Evolutionary conservation across 2,888 invertebrate species (phyloP).

Genomic region (Desoria tigrina): DNA sequence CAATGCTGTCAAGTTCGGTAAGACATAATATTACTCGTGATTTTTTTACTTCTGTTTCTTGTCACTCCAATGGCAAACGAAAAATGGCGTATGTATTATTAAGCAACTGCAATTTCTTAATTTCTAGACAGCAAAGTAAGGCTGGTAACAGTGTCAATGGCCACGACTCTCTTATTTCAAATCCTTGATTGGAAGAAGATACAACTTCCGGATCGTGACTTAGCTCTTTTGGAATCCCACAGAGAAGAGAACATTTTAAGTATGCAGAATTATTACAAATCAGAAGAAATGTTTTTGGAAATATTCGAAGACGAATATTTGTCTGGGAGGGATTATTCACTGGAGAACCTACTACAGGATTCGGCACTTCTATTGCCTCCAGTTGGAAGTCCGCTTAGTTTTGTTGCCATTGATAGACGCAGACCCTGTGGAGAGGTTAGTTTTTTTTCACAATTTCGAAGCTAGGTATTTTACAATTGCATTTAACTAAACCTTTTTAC

Average conservation of each 20-base stretch:
- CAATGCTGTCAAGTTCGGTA: slow-evolving; percentile 2
- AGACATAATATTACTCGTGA: no score
- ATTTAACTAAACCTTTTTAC: neutral
- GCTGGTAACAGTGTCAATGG: neutral
- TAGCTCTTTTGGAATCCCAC: slow-evolving; percentile 69
- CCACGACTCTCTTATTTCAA: slow-evolving; percentile 55
- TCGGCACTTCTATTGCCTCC: slow-evolving; percentile 91
- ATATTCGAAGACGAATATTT: slow-evolving; percentile 98
- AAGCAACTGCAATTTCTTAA: no score
- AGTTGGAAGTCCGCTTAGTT: slow-evolving; percentile 92
- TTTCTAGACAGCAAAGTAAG: slow-evolving; percentile 7
- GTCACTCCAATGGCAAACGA: no score
- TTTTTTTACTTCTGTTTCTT: no score
- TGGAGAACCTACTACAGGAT: slow-evolving; percentile 96
- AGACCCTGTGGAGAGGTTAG: slow-evolving; percentile 93
- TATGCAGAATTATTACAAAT: slow-evolving; percentile 90
- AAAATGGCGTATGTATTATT: no score
- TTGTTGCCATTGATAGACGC: slow-evolving; percentile 89
- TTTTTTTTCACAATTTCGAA: no score
- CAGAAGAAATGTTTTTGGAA: slow-evolving; percentile 96
- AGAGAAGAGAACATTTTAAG: slow-evolving; percentile 79
- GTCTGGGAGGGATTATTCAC: slow-evolving; percentile 64
- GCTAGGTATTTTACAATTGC: neutral
- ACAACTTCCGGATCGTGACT: slow-evolving; percentile 68
- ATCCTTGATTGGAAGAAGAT: slow-evolving; percentile 55